Conservation (phyloP, 2,797 vertebrate species). For the Rhinophrynus dorsalis region DNA sequence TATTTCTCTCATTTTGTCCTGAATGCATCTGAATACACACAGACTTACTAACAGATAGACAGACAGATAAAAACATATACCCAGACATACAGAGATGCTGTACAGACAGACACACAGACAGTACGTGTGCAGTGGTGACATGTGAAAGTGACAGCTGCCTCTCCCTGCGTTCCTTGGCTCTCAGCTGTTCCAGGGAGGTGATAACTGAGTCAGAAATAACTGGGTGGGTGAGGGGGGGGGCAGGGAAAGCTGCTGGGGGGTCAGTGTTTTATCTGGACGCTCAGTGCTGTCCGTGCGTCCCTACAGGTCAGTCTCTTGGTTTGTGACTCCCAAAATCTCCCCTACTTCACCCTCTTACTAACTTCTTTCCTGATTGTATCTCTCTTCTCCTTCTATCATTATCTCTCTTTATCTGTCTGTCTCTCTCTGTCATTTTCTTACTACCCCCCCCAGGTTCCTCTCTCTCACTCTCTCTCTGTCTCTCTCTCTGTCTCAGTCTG, state of each 20-base stretch:
- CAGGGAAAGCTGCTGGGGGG: background rate
- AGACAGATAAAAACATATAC: background rate
- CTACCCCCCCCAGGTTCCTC: background rate
- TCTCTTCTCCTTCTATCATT: background rate
- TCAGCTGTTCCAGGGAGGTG: conserved; percentile 38
- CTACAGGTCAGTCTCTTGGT: background rate
- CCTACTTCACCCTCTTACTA: too few relatives aligned
- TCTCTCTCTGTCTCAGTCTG: background rate
- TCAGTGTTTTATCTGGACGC: background rate
- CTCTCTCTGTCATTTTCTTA: background rate
- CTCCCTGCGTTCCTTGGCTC: conserved; percentile 1
- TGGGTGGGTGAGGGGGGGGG: conserved; percentile 18
- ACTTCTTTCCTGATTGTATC: too few relatives aligned
- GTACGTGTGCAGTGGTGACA: background rate
- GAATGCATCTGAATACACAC: too few relatives aligned
- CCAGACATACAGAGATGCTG: background rate
- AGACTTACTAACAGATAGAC: background rate
- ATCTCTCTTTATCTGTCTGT: background rate
- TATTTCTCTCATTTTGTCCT: too few relatives aligned
- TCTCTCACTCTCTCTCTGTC: background rate
- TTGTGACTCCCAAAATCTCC: too few relatives aligned
- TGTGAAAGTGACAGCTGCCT: conserved; percentile 15
- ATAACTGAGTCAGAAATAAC: conserved; percentile 39
- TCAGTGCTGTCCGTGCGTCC: background rate
- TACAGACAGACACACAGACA: background rate